These are phyloP conservation scores for Athalia rosae DNA, from an alignment of 2,888 invertebrate genomes.

Conservation along the genomic window DNA sequence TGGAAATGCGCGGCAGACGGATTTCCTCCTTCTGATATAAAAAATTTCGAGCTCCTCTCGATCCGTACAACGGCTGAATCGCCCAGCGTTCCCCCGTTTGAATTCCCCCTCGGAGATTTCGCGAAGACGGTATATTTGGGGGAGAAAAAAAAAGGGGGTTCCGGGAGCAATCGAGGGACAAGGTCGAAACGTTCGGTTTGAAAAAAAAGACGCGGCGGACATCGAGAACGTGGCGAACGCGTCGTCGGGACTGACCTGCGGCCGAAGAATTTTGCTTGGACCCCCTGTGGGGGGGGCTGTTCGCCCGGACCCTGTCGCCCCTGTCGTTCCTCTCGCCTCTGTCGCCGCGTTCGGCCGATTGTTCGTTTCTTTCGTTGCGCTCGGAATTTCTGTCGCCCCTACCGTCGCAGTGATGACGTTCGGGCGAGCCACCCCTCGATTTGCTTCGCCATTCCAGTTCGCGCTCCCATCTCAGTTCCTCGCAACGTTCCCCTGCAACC, in stretches of 20 bases:
- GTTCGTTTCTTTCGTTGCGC: constrained; percentile 14
- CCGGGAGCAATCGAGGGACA: too few relatives aligned
- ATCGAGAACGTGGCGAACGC: too few relatives aligned
- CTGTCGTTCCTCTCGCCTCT: constrained; percentile 51
- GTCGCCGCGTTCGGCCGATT: constrained; percentile 41
- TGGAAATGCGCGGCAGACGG: too few relatives aligned
- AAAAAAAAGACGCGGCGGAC: too few relatives aligned
- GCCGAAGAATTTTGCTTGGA: constrained; percentile 55
- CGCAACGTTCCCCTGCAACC: constrained; percentile 73
- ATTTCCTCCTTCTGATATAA: too few relatives aligned
- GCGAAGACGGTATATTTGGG: too few relatives aligned
- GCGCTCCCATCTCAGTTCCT: constrained; percentile 69
- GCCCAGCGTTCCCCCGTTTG: too few relatives aligned
- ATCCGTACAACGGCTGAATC: too few relatives aligned
- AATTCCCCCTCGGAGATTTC: too few relatives aligned
- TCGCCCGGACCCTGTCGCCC: constrained; percentile 60
- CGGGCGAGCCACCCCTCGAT: constrained; percentile 70
- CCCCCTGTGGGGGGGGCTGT: constrained; percentile 66
- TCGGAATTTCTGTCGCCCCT: constrained; percentile 67
- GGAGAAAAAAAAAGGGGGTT: too few relatives aligned
- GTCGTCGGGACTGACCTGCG: constrained; percentile 54
- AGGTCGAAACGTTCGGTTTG: too few relatives aligned
- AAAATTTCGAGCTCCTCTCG: too few relatives aligned
- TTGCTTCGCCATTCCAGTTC: constrained; percentile 73
- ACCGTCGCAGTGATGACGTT: constrained; percentile 74